phyloP scores from a whole-genome alignment of 2,797 vertebrate genomes.

The Sebastes aleutianus region DNA sequence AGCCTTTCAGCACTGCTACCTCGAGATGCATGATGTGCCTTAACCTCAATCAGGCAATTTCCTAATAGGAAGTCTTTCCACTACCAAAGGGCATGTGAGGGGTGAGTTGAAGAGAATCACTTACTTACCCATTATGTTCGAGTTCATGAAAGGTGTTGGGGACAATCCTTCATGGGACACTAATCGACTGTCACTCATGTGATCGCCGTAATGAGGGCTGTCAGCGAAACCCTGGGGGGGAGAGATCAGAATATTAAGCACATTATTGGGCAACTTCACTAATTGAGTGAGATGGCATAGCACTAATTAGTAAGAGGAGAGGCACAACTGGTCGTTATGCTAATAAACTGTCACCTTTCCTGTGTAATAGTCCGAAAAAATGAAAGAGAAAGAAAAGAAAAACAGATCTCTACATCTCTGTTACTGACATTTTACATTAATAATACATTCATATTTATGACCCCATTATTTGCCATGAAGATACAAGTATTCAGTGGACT shows the following conservation, averaged over 20 bases:
- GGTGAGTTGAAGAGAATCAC: conserved; percentile 82
- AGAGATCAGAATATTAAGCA: conserved; percentile 91
- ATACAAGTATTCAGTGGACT: neutral
- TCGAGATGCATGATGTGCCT: conserved; percentile 73
- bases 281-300: conserved; percentile 87
- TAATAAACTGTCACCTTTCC: conserved; percentile 65
- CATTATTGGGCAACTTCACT: conserved; percentile 87
- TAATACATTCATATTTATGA: neutral
- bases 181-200: conserved; percentile 99
- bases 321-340: conserved; percentile 74
- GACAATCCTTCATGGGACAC: conserved; percentile 98
- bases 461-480: neutral
- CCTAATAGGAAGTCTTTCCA: conserved; percentile 68
- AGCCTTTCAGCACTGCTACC: conserved; percentile 53
- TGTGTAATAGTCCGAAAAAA: neutral
- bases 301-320: conserved; percentile 84
- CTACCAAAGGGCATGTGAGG: conserved; percentile 80
- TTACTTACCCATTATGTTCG: conserved; percentile 98
- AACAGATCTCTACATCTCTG: neutral
- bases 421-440: neutral
- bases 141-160: conserved; percentile 98
- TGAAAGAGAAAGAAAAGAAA: neutral
- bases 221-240: conserved; percentile 93
- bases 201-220: conserved; percentile 98
- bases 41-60: conserved; percentile 68